Percentiles rank a stretch among this genome's conserved stretches.
Evolutionary conservation across 2,113 vertebrate species (phyloP).

Genomic region (Nipponia nippon): DNA sequence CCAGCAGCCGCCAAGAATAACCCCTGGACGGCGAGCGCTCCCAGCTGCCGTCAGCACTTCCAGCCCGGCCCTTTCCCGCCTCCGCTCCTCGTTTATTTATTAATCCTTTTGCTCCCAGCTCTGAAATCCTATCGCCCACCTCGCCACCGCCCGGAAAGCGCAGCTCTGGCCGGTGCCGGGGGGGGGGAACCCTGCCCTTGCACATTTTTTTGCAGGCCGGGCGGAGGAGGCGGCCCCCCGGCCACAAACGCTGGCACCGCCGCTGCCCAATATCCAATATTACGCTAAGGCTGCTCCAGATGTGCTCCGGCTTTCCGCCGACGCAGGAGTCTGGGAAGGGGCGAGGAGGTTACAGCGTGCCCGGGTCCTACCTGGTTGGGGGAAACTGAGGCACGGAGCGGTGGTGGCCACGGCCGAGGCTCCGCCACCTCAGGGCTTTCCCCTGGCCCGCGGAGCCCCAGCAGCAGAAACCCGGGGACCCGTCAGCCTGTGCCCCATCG

Average conservation of each 20-base stretch:
- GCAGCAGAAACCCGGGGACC: background rate
- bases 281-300: background rate
- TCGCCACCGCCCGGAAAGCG: background rate
- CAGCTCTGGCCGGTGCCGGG: background rate
- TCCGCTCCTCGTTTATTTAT: background rate
- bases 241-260: background rate
- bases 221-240: background rate
- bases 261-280: fast-evolving
- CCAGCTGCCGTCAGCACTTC: background rate
- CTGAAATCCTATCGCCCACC: background rate
- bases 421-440: background rate
- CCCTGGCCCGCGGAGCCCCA: background rate
- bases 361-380: background rate
- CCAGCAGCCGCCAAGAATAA: background rate
- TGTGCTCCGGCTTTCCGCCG: background rate
- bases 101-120: background rate
- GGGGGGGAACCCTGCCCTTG: background rate
- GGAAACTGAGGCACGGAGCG: background rate
- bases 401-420: fast-evolving
- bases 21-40: background rate
- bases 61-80: background rate
- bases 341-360: background rate
- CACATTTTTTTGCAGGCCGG: background rate
- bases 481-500: background rate
- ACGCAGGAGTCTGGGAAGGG: background rate